A percentile compares a stretch with the other conserved stretches of the same genome.
These are phyloP conservation scores for Paramormyrops hopkinsi DNA, from an alignment of 2,797 vertebrate genomes.

Conservation along the genomic window DNA sequence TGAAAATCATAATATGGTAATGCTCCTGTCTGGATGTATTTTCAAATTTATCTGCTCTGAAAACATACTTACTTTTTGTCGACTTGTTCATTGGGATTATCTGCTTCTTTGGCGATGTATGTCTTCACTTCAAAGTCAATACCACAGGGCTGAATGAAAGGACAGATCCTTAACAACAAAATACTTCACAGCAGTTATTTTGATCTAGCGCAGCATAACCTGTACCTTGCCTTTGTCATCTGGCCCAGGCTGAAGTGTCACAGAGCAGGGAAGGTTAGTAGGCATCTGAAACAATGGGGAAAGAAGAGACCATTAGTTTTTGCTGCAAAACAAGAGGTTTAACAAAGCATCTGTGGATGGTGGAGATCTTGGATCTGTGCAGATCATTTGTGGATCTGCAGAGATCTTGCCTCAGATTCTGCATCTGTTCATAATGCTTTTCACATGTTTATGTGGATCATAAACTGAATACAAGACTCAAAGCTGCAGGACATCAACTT, in stretches of 20 bases:
- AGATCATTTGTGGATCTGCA: not conserved
- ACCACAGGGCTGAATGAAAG: constrained; percentile 68
- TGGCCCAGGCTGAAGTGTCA: constrained; percentile 75
- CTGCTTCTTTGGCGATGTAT: constrained; percentile 61
- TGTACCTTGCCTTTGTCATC: constrained; percentile 76
- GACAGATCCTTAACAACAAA: not conserved
- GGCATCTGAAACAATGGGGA: constrained; percentile 60
- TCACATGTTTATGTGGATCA: not conserved
- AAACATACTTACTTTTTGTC: constrained; percentile 68
- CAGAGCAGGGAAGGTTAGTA: constrained; percentile 77
- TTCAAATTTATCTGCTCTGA: not conserved
- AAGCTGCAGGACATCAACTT: not conserved
- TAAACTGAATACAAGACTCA: not conserved
- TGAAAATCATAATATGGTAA: not conserved
- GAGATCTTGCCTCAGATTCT: not conserved
- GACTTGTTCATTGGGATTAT: constrained; percentile 73
- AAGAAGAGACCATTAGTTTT: not conserved
- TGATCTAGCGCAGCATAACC: not conserved
- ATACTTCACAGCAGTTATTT: not conserved
- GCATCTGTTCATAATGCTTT: not conserved
- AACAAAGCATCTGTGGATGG: not conserved
- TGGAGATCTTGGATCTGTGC: too few relatives aligned
- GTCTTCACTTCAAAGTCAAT: constrained; percentile 87
- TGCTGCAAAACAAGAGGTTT: not conserved
- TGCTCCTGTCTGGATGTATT: not conserved